These are phyloP conservation scores for Nephrotoma guestfalica DNA, from an alignment of 2,888 invertebrate species.

Conservation along the genomic window DNA sequence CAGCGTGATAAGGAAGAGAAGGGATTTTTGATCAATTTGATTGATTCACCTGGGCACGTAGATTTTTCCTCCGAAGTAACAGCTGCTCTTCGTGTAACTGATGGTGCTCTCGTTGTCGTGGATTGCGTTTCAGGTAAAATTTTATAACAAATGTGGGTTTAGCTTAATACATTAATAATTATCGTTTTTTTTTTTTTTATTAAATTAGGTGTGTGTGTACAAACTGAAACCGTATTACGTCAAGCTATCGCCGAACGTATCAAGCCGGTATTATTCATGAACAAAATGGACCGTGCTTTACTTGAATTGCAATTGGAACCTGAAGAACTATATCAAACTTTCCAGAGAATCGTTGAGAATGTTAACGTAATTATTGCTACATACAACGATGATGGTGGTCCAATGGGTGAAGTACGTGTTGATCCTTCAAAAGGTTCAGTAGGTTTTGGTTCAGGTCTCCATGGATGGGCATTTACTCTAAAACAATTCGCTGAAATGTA, in stretches of 20 bases:
- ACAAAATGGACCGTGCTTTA: conserved; percentile 99
- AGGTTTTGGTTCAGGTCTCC: conserved; percentile 98
- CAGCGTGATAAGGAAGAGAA: conserved; percentile 81
- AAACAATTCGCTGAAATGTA: conserved; percentile 99
- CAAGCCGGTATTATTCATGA: conserved; percentile 99
- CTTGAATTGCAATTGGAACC: conserved; percentile 91
- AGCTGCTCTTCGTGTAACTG: conserved; percentile 98
- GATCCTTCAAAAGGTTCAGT: conserved; percentile 98
- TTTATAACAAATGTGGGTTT: conserved; percentile 19
- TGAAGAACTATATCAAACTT: conserved; percentile 96
- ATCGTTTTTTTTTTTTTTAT: neutral
- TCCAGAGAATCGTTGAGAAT: conserved; percentile 99
- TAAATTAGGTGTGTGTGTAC: conserved; percentile 88
- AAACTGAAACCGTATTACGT: conserved; percentile 98
- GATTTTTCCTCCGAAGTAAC: conserved; percentile 99
- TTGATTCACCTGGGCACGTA: conserved; percentile 99
- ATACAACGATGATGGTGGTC: conserved; percentile 92
- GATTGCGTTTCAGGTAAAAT: conserved; percentile 91
- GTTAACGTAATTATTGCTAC: conserved; percentile 99
- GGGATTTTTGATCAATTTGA: conserved; percentile 99
- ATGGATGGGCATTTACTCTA: conserved; percentile 99
- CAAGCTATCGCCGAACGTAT: conserved; percentile 99
- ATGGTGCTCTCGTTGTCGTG: conserved; percentile 98
- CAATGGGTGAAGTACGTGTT: conserved; percentile 98
- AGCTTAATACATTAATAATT: neutral